These are phyloP conservation scores for Lutjanus argentimaculatus DNA, from an alignment of 2,797 vertebrate species.

Conservation along the genomic window DNA sequence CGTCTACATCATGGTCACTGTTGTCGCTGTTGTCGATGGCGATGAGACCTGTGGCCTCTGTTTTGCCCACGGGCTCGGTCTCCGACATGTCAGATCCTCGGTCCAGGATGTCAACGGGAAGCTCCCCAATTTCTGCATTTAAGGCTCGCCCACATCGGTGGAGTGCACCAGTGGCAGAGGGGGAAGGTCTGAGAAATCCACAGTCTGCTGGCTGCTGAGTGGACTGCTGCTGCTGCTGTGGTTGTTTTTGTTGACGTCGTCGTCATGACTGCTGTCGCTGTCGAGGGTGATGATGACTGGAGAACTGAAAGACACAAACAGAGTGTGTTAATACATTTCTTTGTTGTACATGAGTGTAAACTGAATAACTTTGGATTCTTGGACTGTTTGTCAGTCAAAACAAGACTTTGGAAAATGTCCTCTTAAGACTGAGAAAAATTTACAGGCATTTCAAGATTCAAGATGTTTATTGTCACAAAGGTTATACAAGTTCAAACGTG, in stretches of 20 bases:
- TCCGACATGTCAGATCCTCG: slow-evolving; percentile 48
- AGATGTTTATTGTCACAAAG: too few relatives aligned
- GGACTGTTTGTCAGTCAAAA: too few relatives aligned
- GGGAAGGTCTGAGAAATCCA: slow-evolving; percentile 71
- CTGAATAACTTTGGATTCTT: neutral
- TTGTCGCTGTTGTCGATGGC: slow-evolving; percentile 26
- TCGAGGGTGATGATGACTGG: slow-evolving; percentile 80
- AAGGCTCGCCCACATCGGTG: neutral
- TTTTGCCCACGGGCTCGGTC: neutral
- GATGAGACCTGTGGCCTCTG: neutral
- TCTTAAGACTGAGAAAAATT: too few relatives aligned
- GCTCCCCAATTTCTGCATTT: slow-evolving; percentile 52
- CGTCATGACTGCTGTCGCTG: slow-evolving; percentile 72
- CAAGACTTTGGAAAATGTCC: too few relatives aligned
- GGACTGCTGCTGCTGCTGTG: slow-evolving; percentile 66
- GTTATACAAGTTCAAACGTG: too few relatives aligned
- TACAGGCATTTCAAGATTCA: neutral
- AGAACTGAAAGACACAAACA: slow-evolving; percentile 37
- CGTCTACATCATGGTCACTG: slow-evolving; percentile 49
- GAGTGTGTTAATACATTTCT: too few relatives aligned
- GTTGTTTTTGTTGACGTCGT: neutral
- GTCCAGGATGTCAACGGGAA: slow-evolving; percentile 74
- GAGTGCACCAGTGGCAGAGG: slow-evolving; percentile 52
- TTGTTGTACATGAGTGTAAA: neutral
- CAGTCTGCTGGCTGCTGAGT: slow-evolving; percentile 68